Base-by-base conservation (phyloP, 2,888 invertebrate genomes). In the Horisme vitalbata region DNA sequence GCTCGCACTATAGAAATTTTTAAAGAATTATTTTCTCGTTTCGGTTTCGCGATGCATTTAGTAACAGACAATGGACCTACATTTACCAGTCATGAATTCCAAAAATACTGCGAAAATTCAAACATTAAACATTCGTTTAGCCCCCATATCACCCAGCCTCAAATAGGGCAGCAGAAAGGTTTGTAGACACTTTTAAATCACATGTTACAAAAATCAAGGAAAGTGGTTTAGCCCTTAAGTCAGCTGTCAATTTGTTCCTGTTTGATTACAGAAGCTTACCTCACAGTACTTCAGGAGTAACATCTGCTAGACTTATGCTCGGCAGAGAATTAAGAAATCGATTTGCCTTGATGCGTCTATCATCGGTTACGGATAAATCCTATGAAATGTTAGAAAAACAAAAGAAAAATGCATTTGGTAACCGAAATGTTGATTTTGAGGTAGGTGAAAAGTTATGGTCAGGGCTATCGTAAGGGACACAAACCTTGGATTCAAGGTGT, bases 1-100 rank as follows among this genome's bases (percentile, higher is more conserved):
- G 15, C 1, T 10, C n/a, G 2, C 2, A 57, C 52, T 18, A 55
- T 54, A 14, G 21, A 51, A 37, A 28, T 21, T 30, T 55, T 57
- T 38, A 59, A 57, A 48, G 18, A 34, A 1, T 1, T 58, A 12
- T 57, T 52, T 53, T n/a, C 13, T 2, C 18, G 43, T 9, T 24
- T 24, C 9, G 24, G 24, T 24, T 9, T 9, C 4, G 9, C 24
- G 2, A 9, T 24, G 4, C 24, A 24, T 9, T 9, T 24, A 9
- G 24, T 24, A 3, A 24, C 24, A 9, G 24, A 24, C 4, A 24
- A 24, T 9, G 24, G 9, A 6, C 1, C 6, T 3, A 3, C 24
- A 9, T 24, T 24, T 9, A 24, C 12, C 12, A 24, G 18, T 37
- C 2, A 2, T 3, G 10, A 20, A 2, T 24, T 24, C 7, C 24